These are phyloP conservation scores for Corvus cornix DNA, from an alignment of 2,113 vertebrate genomes.

Conservation along the genomic window DNA sequence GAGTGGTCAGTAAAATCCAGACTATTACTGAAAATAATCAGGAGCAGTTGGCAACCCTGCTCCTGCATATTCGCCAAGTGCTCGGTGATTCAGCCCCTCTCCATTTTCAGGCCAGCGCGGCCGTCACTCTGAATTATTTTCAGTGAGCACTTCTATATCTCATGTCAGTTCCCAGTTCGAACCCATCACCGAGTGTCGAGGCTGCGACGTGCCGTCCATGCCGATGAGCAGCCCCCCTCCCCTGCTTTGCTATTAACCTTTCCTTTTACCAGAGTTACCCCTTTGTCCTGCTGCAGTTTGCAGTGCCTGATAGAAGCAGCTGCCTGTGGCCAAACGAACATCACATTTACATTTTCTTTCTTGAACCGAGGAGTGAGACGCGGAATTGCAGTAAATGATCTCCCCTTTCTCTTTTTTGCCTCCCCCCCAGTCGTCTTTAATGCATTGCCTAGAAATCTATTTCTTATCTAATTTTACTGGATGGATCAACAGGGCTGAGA, in stretches of 20 bases:
- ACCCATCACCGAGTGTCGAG: slow-evolving; percentile 86
- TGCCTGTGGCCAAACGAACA: slow-evolving; percentile 57
- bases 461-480: slow-evolving; percentile 61
- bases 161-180: slow-evolving; percentile 91
- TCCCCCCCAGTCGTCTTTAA: background rate
- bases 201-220: slow-evolving; percentile 84
- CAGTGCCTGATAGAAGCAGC: slow-evolving; percentile 62
- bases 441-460: slow-evolving; percentile 41
- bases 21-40: slow-evolving; percentile 16
- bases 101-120: slow-evolving; percentile 79
- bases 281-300: slow-evolving; percentile 72
- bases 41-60: slow-evolving; percentile 34
- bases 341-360: slow-evolving; percentile 64
- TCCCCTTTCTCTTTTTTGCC: background rate
- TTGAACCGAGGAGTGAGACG: slow-evolving; percentile 23
- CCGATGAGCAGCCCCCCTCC: slow-evolving; percentile 80
- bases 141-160: slow-evolving; percentile 92
- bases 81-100: slow-evolving; percentile 60
- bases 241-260: slow-evolving; percentile 90
- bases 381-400: slow-evolving; percentile 39
- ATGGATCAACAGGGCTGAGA: slow-evolving; percentile 55
- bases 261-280: slow-evolving; percentile 75
- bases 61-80: slow-evolving; percentile 48
- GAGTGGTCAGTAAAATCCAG: slow-evolving; percentile 40
- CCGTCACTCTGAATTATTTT: slow-evolving; percentile 97